Conservation (phyloP, 35 echinoderm and acorn worm species). For the Diadema setosum region DNA sequence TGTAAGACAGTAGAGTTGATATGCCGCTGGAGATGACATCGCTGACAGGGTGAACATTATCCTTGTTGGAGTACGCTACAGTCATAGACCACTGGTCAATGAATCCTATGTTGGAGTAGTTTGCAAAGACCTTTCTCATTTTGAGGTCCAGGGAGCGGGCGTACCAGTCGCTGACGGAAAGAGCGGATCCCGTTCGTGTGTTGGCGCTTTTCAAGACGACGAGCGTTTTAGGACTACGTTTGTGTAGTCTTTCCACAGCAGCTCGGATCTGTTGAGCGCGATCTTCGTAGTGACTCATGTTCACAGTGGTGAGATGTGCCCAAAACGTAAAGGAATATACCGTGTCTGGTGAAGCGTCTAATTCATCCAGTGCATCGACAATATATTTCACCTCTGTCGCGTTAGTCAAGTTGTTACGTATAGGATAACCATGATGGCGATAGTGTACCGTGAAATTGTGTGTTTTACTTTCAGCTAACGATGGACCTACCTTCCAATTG, state of each 20-base stretch:
- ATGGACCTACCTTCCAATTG: conserved; percentile 16
- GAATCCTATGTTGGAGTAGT: background rate
- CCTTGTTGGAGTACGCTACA: background rate
- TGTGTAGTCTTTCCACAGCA: background rate
- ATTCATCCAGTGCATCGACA: conserved; percentile 14
- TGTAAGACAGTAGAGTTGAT: background rate
- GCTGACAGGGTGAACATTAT: background rate
- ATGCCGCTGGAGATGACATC: conserved; percentile 4
- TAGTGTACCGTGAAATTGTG: conserved; percentile 42
- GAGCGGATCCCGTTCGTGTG: background rate
- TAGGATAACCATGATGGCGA: conserved; percentile 56
- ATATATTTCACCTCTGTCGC: conserved; percentile 31
- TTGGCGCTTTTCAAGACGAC: conserved; percentile 48
- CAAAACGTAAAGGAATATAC: conserved; percentile 22
- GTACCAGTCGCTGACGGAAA: background rate
- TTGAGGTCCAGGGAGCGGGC: background rate
- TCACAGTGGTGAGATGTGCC: conserved; percentile 36
- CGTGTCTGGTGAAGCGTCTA: background rate
- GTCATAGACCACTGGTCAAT: conserved; percentile 55
- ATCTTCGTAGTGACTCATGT: background rate
- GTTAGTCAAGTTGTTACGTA: conserved; percentile 20
- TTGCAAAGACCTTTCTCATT: background rate
- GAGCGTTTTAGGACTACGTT: background rate
- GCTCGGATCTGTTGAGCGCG: background rate
- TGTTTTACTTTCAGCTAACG: background rate